These are phyloP conservation scores for Microcebus tavaratra DNA, from an alignment of 2,113 vertebrate genomes.

Conservation along the genomic window DNA sequence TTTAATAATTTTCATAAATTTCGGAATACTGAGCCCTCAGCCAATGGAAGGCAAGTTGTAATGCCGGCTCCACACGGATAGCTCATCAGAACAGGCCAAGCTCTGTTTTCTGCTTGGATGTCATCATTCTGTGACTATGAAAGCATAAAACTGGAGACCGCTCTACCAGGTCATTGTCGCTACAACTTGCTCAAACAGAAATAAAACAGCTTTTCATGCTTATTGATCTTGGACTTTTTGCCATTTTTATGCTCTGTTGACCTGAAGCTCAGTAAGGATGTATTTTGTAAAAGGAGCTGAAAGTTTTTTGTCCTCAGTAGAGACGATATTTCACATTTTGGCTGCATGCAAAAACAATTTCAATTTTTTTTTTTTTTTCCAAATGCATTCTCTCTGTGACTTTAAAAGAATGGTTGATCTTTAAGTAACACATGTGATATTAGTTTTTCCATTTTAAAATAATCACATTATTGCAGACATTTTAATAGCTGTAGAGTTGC, in stretches of 20 bases:
- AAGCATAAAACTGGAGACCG: slow-evolving; percentile 76
- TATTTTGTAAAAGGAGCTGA: slow-evolving; percentile 79
- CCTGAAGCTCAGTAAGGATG: slow-evolving; percentile 69
- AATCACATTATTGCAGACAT: slow-evolving; percentile 92
- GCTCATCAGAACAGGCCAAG: slow-evolving; percentile 64
- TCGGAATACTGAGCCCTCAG: slow-evolving; percentile 53
- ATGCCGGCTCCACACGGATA: neutral
- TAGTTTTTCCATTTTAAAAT: slow-evolving; percentile 90
- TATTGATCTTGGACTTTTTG: slow-evolving; percentile 79
- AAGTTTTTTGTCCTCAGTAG: slow-evolving; percentile 79
- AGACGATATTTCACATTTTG: slow-evolving; percentile 80
- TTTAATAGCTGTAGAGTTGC: slow-evolving; percentile 92
- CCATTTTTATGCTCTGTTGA: slow-evolving; percentile 78
- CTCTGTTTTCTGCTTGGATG: slow-evolving; percentile 76
- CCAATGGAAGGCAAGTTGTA: neutral
- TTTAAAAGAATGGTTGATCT: slow-evolving; percentile 85
- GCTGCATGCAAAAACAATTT: slow-evolving; percentile 74
- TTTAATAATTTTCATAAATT: slow-evolving; percentile 15
- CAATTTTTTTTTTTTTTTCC: slow-evolving; percentile 12
- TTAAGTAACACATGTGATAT: slow-evolving; percentile 89
- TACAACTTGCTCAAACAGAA: slow-evolving; percentile 81
- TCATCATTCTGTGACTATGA: slow-evolving; percentile 74
- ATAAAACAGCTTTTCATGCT: slow-evolving; percentile 80
- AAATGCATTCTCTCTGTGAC: slow-evolving; percentile 78
- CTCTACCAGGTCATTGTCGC: slow-evolving; percentile 64